Evolutionary conservation across 2,113 vertebrate species (phyloP), one percentile per base, ranked within the genome.

Genomic region (Semnornis frantzii): DNA sequence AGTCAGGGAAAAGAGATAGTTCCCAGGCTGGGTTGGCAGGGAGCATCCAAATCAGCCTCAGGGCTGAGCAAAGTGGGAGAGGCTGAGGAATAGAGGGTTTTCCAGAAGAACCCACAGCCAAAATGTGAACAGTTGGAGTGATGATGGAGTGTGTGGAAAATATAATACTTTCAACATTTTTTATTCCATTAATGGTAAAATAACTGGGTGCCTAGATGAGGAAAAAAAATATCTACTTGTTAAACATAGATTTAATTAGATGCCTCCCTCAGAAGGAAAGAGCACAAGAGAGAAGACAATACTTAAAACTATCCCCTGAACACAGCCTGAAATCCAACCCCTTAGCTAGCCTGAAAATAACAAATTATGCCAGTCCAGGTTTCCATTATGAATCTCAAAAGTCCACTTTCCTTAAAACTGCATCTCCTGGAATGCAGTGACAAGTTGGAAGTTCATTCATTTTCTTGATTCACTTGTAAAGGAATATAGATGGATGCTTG

Each of bases 221-320:
- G 28, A 94, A 74, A 14, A 74, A 65, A 65, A 85, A 70, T 21
- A 82, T 21, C 33, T 74, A n/a, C 37, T 89, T 80, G 34, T 68
- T 91, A 95, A 91, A 80, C 10, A 52, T 52, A 52, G 21, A 66
- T 72, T 78, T 93, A 87, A 89, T 89, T 82, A 73, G 68, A 55
- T 28, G 14, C 58, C 52, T 93, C 15, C 6, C 31, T 80, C 30
- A 48, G 59, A 92, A 87, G 31, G 25, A 74, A 89, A 55, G 5
- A 55, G 12, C 10, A n/a, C 8, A 20, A 9, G 10, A 92, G 37
- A 80, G 52, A 69, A 85, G 75, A 44, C 20, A 70, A n/a, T 25
- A 23, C 31, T 76, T 21, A 42, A 64, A 82, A 72, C 71, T 60
- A 42, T 3, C 8, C 19, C 34, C 65, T 55, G n/a, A 82, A 89